Evolutionary conservation across 1,140 invertebrate genomes (phyloP), one percentile per base, ranked within the genome.

Genomic region (Mamestra configurata): DNA sequence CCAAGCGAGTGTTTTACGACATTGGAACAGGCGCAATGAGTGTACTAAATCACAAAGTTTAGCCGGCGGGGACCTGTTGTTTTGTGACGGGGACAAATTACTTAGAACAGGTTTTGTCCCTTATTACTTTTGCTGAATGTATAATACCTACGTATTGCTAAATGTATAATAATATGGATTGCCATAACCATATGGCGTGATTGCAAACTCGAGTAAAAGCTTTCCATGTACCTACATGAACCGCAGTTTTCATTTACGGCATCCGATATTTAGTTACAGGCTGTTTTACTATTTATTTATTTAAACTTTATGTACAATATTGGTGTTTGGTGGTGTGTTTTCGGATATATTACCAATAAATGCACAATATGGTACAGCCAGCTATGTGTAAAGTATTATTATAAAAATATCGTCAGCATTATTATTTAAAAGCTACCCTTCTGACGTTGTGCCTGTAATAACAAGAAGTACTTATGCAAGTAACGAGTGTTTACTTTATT

Each of bases 31-130:
- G 15, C 46, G 53, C 27, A 75, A 75, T 75, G 71, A 75, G 51
- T 57, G 53, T 59, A 57, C 71, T 75, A 75, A 75, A 75, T 75
- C 71, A 75, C 71, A 59, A 75, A 75, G 51, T 75, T 75, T 75
- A 24, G 53, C 37, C 71, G 18, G 51, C 13, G 31, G 71, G 71
- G 71, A 75, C 51, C 71, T 59, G 71, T 75, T 57, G 71, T 57
- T 37, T 75, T 75, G 53, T 75, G 71, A 75, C 20, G 53, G 71
- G 2, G 35, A 75, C 53, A 68, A 68, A 75, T 75, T 43, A 59
- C 71, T 75, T 75, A 51, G 68, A 24, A 15, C 53, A 24, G 15
- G 18, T 55, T 27, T 73, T 59, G 53, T 40, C 35, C 59, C 53
- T 73, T 57, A 59, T 57, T 75, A 59, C 31, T 40, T 75, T 59